Evolutionary conservation across 2,113 vertebrate species (phyloP), one percentile per base, ranked within the genome.

Genomic region (Triplophysa siluroides): DNA sequence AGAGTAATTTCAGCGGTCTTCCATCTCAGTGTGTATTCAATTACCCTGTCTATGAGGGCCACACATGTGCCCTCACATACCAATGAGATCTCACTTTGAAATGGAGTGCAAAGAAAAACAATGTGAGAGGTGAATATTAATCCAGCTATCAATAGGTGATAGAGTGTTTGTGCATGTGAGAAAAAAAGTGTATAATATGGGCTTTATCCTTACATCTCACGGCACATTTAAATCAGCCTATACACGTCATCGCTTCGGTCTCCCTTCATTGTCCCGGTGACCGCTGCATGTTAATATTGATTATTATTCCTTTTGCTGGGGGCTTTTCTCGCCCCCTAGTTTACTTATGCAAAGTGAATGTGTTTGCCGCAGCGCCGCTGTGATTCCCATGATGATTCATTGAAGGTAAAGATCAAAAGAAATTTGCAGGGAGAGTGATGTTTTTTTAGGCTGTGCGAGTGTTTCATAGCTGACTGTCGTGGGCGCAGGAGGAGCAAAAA

Each of bases 401-500:
- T 38, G 13, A 72, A 13, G 26, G 33, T 33, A 56, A 16, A 58
- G 11, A 58, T 72, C 52, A 38, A 58, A 8, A 18, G 54, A 18
- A n/a, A 73, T 24, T 54, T 18, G 33, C 54, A 43, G 33, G 33
- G 41, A 43, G 10, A 23, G 12, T 19, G 5, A 13, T 33, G 9
- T 8, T 52, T 9, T 72, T 72, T 52, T 21, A 8, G 19, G 56
- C 26, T 12, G 9, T 79, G 56, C 21, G 18, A 54, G 54, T 73
- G 26, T 65, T 73, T 41, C 64, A 65, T 73, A 64, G 71, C 83
- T 21, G 0, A 76, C 81, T 83, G 85, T 54, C 78, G 23, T 79
- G 85, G 58, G 80, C 87, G 79, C 75, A 21, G 78, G 58, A 68
- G 69, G 81, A 85, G 83, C 78, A n/a, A 78, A 88, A 90, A 88